These are phyloP conservation scores for Drosophila nikananu DNA, from an alignment of 1,140 invertebrate species.

Conservation along the genomic window DNA sequence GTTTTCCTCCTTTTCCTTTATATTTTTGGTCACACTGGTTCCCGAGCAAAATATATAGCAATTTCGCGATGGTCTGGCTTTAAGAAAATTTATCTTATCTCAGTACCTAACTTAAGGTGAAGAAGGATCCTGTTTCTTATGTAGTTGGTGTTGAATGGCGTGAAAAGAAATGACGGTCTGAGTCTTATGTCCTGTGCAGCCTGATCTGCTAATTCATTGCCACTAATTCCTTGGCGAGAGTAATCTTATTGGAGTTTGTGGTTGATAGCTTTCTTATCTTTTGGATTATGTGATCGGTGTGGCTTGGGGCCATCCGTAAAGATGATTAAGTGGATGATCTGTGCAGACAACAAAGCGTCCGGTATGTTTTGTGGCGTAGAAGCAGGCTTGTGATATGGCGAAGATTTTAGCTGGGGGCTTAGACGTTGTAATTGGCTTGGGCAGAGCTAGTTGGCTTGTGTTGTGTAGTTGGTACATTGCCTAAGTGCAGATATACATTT, in stretches of 20 bases:
- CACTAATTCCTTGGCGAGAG: not conserved
- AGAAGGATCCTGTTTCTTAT: not conserved
- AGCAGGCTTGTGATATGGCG: not conserved
- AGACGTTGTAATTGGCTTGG: not conserved
- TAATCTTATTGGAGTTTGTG: not conserved
- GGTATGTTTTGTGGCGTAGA: no score
- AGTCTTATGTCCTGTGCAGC: not conserved
- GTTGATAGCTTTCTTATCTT: not conserved
- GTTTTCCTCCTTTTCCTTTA: no score
- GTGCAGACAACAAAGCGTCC: no score
- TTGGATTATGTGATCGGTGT: not conserved
- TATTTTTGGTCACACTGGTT: not conserved
- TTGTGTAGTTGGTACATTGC: not conserved
- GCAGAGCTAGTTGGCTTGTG: not conserved
- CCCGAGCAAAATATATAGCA: no score
- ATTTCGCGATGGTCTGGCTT: no score
- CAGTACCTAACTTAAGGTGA: no score
- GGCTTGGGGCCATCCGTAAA: not conserved
- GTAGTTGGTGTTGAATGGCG: not conserved
- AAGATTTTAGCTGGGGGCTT: no score
- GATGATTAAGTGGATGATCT: no score
- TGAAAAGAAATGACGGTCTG: not conserved
- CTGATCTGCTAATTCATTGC: not conserved
- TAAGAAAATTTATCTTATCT: no score
- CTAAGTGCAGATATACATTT: no score